Conservation (phyloP, 2,113 vertebrate genomes). For the Perca fluviatilis region DNA sequence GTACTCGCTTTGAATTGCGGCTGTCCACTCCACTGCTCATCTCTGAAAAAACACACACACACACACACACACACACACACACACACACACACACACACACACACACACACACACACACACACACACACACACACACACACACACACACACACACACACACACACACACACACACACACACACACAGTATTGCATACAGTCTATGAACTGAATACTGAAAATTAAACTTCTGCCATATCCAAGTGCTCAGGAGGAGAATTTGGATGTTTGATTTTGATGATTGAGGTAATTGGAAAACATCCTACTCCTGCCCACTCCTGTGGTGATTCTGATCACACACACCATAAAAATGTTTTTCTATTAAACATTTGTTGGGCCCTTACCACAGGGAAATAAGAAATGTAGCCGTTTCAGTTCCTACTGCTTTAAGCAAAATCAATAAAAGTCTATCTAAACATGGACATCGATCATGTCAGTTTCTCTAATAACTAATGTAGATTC, state of each 20-base stretch:
- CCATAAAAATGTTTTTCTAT: neutral
- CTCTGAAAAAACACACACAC: slow-evolving; percentile 61
- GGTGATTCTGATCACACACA: neutral
- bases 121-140: too few relatives aligned
- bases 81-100: too few relatives aligned
- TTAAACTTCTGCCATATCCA: neutral
- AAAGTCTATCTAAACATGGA: neutral
- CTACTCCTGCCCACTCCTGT: neutral
- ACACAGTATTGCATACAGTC: neutral
- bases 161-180: neutral
- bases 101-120: neutral
- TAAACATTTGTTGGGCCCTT: neutral
- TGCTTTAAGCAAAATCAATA: neutral
- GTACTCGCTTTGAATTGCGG: slow-evolving; percentile 66
- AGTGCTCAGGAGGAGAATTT: neutral
- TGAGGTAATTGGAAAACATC: too few relatives aligned
- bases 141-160: neutral
- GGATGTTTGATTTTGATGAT: neutral
- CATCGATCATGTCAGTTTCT: slow-evolving; percentile 13
- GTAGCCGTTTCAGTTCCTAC: neutral
- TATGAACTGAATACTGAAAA: neutral
- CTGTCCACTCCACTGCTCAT: slow-evolving; percentile 59
- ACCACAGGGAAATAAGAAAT: neutral
- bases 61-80: neutral
- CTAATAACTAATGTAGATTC: neutral